Conservation (phyloP, 2,113 vertebrate genomes). For the Sinocyclocheilus anophthalmus region DNA sequence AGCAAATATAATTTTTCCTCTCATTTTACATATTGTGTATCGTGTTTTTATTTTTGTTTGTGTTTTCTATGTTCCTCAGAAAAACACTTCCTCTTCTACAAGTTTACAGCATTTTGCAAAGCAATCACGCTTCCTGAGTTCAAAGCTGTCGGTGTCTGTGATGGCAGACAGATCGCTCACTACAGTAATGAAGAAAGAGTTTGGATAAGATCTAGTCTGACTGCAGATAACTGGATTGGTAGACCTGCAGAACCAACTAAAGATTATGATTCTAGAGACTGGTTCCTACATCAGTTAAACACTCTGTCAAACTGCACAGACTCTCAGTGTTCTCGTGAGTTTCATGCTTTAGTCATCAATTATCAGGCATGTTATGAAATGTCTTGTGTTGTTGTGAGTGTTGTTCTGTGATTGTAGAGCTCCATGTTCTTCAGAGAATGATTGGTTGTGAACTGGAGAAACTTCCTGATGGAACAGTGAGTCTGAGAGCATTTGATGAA, state of each 20-base stretch:
- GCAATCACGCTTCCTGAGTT: background rate
- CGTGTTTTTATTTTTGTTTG: background rate
- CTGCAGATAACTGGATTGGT: background rate
- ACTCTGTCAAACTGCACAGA: background rate
- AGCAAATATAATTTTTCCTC: no score
- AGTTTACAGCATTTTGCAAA: background rate
- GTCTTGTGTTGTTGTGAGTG: no score
- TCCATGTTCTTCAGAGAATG: no score
- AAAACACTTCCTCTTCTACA: background rate
- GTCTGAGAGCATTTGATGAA: no score
- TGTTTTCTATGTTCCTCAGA: background rate
- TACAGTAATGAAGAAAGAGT: background rate
- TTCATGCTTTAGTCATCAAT: background rate
- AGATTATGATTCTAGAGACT: no score
- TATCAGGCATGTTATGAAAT: no score
- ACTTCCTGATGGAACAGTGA: no score
- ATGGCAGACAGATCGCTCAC: background rate
- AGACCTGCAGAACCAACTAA: background rate
- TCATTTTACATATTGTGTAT: background rate
- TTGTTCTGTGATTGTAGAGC: no score
- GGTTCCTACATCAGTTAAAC: background rate
- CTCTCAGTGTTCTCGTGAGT: background rate
- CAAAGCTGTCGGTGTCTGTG: background rate
- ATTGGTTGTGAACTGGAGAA: no score
- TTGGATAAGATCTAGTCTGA: background rate